Percentiles rank a stretch among this genome's conserved stretches.
These are phyloP conservation scores for Centropristis striata DNA, from an alignment of 2,113 vertebrate species.

Conservation along the genomic window DNA sequence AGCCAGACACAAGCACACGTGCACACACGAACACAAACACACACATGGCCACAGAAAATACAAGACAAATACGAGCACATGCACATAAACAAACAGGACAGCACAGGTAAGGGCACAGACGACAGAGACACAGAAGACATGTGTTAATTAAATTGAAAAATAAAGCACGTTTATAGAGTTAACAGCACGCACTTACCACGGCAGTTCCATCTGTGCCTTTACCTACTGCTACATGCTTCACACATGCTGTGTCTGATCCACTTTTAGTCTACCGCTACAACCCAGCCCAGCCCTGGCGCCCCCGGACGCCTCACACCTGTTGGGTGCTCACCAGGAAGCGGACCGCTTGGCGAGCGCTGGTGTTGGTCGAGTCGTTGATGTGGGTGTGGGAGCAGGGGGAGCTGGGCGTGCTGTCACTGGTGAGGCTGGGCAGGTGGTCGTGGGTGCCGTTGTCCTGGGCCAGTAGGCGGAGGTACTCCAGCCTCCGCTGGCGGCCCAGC, in stretches of 20 bases:
- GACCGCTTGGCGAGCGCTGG: slow-evolving; percentile 83
- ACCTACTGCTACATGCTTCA: slow-evolving; percentile 78
- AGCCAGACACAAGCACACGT: slow-evolving; percentile 41
- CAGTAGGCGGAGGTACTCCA: slow-evolving; percentile 85
- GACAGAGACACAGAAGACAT: slow-evolving; percentile 72
- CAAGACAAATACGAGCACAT: slow-evolving; percentile 48
- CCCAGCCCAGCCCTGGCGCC: slow-evolving; percentile 66
- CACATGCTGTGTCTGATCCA: slow-evolving; percentile 69
- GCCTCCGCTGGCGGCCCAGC: slow-evolving; percentile 87
- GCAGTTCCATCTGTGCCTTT: slow-evolving; percentile 77
- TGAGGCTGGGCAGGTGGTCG: slow-evolving; percentile 75
- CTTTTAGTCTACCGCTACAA: slow-evolving; percentile 38
- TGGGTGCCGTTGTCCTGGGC: slow-evolving; percentile 83
- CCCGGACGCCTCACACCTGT: slow-evolving; percentile 81
- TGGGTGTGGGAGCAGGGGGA: slow-evolving; percentile 68
- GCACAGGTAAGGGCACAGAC: slow-evolving; percentile 82
- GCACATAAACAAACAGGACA: slow-evolving; percentile 68
- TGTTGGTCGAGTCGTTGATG: slow-evolving; percentile 64
- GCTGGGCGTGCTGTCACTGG: slow-evolving; percentile 77
- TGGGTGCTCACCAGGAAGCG: slow-evolving; percentile 91
- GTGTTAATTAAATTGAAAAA: slow-evolving; percentile 57
- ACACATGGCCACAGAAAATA: slow-evolving; percentile 1
- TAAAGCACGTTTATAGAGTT: slow-evolving; percentile 28
- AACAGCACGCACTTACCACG: slow-evolving; percentile 66
- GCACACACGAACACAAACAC: slow-evolving; percentile 9